phyloP scores from a whole-genome alignment of 2,797 vertebrate genomes.

The Erithacus rubecula region DNA sequence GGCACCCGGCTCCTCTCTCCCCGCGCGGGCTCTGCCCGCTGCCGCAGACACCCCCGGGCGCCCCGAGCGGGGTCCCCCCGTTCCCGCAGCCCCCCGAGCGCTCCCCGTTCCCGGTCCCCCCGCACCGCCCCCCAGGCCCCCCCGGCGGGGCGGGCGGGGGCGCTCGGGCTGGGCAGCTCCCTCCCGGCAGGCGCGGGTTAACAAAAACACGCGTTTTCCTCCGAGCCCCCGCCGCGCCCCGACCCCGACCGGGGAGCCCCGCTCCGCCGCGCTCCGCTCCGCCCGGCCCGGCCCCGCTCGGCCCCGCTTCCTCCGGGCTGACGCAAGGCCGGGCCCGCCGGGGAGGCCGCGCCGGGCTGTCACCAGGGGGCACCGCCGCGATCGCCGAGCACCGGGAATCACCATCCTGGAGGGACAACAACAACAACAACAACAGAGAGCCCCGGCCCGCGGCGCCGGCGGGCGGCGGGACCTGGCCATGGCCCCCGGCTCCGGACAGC shows the following conservation, averaged over 20 bases:
- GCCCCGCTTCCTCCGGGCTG: not conserved
- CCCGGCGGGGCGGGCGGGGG: not conserved
- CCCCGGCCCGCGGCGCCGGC: not conserved
- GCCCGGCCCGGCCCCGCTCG: not conserved
- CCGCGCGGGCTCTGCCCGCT: not conserved
- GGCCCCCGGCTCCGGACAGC: not conserved
- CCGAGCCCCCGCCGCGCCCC: not conserved
- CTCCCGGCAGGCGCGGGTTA: not conserved
- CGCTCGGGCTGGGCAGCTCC: not conserved
- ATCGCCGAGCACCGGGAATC: not conserved
- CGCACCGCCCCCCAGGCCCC: not conserved
- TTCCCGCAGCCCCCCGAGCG: not conserved
- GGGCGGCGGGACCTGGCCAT: not conserved
- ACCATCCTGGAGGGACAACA: slow-evolving; percentile 12
- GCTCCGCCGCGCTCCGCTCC: not conserved
- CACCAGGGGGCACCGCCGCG: not conserved
- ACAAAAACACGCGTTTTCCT: not conserved
- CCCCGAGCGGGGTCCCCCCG: not conserved
- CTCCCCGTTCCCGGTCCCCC: not conserved
- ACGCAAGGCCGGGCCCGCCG: not conserved
- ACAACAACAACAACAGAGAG: slow-evolving; percentile 5
- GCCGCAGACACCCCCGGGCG: not conserved
- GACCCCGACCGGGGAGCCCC: not conserved
- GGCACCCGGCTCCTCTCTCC: not conserved
- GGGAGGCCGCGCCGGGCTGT: not conserved